A percentile compares a stretch with the other conserved stretches of the same genome.
phyloP scores from a whole-genome alignment of 2,113 vertebrate species.

The Micronycteris hirsuta region DNA sequence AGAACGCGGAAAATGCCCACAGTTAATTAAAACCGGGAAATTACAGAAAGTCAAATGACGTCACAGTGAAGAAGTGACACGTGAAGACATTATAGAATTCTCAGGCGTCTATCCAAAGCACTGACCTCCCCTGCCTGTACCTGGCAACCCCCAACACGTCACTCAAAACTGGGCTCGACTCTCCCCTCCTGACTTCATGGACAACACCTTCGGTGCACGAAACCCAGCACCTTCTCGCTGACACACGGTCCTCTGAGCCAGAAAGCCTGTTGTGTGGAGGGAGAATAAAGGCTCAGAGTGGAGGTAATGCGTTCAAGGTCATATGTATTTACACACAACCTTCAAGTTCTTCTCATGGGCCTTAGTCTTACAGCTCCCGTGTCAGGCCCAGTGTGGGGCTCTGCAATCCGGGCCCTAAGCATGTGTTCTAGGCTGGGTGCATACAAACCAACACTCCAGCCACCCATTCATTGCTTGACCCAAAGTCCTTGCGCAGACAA shows the following conservation, averaged over 20 bases:
- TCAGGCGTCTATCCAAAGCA: neutral
- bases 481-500: neutral
- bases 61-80: neutral
- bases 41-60: neutral
- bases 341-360: neutral
- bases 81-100: neutral
- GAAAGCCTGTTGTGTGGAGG: neutral
- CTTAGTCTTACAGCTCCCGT: neutral
- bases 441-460: neutral
- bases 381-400: neutral
- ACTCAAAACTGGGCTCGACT: neutral
- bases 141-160: neutral
- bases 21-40: neutral
- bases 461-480: neutral
- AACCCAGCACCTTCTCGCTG: neutral
- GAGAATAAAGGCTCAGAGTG: neutral
- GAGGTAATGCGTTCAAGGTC: neutral
- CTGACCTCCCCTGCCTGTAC: neutral
- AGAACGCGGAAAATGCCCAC: neutral
- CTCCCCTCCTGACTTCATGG: neutral
- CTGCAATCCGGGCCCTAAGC: neutral
- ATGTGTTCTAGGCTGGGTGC: neutral
- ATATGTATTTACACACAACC: neutral
- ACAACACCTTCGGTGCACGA: neutral
- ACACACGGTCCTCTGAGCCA: neutral